phyloP scores from a whole-genome alignment of 1,140 invertebrate species.

The Linepithema humile region DNA sequence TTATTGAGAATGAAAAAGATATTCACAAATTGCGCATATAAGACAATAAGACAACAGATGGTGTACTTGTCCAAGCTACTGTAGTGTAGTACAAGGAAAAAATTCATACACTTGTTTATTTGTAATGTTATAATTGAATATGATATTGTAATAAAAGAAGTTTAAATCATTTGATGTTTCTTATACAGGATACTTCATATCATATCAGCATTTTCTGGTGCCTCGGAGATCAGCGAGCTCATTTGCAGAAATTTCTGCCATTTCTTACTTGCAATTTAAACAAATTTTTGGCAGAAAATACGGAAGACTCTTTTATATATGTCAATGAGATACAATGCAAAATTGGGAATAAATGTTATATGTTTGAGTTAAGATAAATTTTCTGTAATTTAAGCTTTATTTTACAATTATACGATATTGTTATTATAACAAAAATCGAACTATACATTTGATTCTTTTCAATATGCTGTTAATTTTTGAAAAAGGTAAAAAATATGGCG shows the following conservation, averaged over 20 bases:
- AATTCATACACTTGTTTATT: too few species aligned
- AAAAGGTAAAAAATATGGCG: neutral
- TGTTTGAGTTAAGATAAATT: slow-evolving; percentile 72
- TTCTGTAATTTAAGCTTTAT: neutral
- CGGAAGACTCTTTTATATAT: slow-evolving; percentile 73
- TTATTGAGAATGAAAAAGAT: slow-evolving; percentile 1
- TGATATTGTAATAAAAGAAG: neutral
- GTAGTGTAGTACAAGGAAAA: too few species aligned
- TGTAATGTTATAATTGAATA: too few species aligned
- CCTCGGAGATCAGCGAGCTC: slow-evolving; percentile 85
- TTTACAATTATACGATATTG: neutral
- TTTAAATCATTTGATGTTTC: neutral
- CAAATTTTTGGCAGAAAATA: slow-evolving; percentile 76
- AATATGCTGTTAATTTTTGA: neutral
- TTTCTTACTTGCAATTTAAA: slow-evolving; percentile 80
- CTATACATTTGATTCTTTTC: neutral
- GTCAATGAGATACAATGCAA: slow-evolving; percentile 81
- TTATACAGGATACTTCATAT: slow-evolving; percentile 88
- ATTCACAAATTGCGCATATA: too few species aligned
- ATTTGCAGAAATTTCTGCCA: slow-evolving; percentile 81
- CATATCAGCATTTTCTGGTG: slow-evolving; percentile 89
- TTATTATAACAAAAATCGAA: neutral
- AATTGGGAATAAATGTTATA: slow-evolving; percentile 82
- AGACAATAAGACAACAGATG: too few species aligned
- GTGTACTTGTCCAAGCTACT: too few species aligned